Base-by-base conservation (phyloP, 2,888 invertebrate species). In the Leptinotarsa tumamoca region DNA sequence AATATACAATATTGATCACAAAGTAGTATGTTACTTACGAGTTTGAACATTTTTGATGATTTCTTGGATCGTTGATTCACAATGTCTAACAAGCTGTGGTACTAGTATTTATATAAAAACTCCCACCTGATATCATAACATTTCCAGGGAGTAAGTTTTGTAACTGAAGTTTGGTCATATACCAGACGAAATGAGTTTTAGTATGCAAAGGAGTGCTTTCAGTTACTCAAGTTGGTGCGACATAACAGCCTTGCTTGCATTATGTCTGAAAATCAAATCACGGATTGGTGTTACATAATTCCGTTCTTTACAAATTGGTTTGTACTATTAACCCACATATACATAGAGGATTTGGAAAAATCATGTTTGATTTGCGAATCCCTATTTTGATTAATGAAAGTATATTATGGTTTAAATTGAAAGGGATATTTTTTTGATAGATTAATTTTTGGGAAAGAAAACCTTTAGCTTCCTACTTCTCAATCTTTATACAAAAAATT, bases 21-120 rank as follows among this genome's bases (percentile, higher is more conserved):
- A n/a, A 5, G 23, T 14, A 23, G 4, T 23, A 23, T 21, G 0
- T 17, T 63, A 63, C 63, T 63, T n/a, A 63, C 63, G n/a, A 63
- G 63, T 63, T 63, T 63, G 43, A 63, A 63, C 63, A 63, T 63
- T 43, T 63, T 63, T 63, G 63, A 33, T 63, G 63, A 63, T 43
- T 63, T 63, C 17, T 14, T 63, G 63, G 43, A 63, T n/a, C 63
- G 27, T n/a, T 33, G 63, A 63, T 63, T 33, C 63, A 63, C 63
- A 63, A 63, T 63, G 43, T 43, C 1, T 27, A n/a, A n/a, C 63
- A 33, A 18, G 1, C n/a, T 63, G 63, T 43, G 43, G 43, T 43
- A 5, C 33, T 27, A 4, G 5, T 43, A 63, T 63, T 63, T 63
- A 63, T 63, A 63, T 43, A 1, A 13, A 33, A 63, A 63, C 43